These are phyloP conservation scores for Camelus dromedarius DNA, from an alignment of 2,113 vertebrate species.

Conservation along the genomic window DNA sequence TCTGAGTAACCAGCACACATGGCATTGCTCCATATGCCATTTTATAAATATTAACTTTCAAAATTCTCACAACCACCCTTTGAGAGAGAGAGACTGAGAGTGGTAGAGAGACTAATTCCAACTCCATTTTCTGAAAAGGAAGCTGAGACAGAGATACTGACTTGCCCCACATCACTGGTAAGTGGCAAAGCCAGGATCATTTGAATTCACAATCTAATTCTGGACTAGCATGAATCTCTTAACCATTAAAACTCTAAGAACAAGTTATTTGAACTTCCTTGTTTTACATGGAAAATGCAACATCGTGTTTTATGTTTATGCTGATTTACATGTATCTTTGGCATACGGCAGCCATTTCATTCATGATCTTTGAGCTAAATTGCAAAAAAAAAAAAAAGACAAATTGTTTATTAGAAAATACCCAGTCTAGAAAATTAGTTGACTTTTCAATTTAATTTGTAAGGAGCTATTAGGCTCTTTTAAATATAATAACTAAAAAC, in stretches of 20 bases:
- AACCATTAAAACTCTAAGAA: not conserved
- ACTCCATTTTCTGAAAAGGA: not conserved
- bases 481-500: slow-evolving; percentile 52
- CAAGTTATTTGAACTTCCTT: not conserved
- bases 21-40: not conserved
- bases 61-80: not conserved
- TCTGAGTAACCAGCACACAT: not conserved
- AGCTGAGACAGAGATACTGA: not conserved
- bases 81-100: not conserved
- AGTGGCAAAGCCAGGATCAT: not conserved
- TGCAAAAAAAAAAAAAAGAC: not conserved
- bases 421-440: not conserved
- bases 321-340: not conserved
- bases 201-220: not conserved
- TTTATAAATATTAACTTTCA: not conserved
- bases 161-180: not conserved
- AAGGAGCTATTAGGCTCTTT: slow-evolving; percentile 33
- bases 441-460: slow-evolving; percentile 44
- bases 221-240: not conserved
- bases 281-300: not conserved
- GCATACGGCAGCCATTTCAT: not conserved
- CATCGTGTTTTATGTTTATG: not conserved
- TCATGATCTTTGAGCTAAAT: not conserved
- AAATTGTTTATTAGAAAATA: not conserved
- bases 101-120: not conserved